A percentile compares a stretch with the other conserved stretches of the same genome.
Evolutionary conservation across 2,888 invertebrate genomes (phyloP).

Genomic region (Caenorhabditis sp.): DNA sequence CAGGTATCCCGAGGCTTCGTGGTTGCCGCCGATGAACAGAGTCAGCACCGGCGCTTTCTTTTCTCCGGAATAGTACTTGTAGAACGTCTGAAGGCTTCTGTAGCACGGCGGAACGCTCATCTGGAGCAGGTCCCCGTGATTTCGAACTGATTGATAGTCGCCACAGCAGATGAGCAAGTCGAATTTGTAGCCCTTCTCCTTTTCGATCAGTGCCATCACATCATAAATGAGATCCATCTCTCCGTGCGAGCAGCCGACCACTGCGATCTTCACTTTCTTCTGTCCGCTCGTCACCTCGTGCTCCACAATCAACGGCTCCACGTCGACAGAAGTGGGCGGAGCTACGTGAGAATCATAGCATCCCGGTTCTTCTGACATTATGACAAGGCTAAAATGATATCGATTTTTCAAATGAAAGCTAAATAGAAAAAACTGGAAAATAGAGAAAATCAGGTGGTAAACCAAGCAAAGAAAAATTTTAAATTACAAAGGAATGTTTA

Average conservation of each 20-base stretch:
- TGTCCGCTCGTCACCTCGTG: constrained; percentile 6
- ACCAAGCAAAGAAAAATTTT: not conserved
- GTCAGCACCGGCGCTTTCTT: constrained; percentile 92
- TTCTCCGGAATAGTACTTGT: constrained; percentile 88
- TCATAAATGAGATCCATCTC: constrained; percentile 97
- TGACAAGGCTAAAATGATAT: no score
- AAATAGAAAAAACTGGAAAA: not conserved
- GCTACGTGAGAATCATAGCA: constrained; percentile 8
- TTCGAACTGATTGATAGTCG: constrained; percentile 96
- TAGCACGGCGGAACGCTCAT: constrained; percentile 98
- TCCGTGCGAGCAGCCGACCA: constrained; percentile 95
- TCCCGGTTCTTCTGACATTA: constrained; percentile 26
- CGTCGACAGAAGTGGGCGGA: not conserved
- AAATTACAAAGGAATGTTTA: no score
- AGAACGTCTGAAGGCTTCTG: constrained; percentile 92
- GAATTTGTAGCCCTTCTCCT: constrained; percentile 89
- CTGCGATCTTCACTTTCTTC: constrained; percentile 64
- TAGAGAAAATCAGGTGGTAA: not conserved
- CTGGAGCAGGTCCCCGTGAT: constrained; percentile 91
- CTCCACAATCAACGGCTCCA: constrained; percentile 17
- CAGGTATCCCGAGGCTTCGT: constrained; percentile 97
- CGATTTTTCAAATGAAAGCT: no score
- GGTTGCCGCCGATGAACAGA: constrained; percentile 98
- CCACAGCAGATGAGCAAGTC: constrained; percentile 97
- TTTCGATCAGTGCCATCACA: constrained; percentile 88